Conservation (phyloP, 2,113 vertebrate species). For the Calyptomena viridis region DNA sequence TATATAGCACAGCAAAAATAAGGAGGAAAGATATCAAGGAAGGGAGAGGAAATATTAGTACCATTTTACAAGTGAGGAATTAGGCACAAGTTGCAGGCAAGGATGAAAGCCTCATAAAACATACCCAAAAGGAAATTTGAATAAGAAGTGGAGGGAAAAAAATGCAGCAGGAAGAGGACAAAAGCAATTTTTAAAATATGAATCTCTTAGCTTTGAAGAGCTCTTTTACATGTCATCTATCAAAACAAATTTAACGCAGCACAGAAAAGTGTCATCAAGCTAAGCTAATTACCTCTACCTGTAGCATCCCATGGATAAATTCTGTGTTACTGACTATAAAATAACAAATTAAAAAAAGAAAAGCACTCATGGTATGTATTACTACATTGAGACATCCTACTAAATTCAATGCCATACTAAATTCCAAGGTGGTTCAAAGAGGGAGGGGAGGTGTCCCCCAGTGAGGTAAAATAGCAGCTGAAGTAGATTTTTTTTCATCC, state of each 20-base stretch:
- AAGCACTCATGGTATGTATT: neutral
- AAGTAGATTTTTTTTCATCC: neutral
- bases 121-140: neutral
- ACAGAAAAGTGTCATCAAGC: neutral
- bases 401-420: neutral
- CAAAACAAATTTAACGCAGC: neutral
- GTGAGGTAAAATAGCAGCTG: neutral
- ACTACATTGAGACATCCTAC: neutral
- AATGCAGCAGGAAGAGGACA: neutral
- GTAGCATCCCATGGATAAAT: neutral
- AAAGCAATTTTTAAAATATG: neutral
- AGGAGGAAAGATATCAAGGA: neutral
- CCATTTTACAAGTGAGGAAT: neutral
- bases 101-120: neutral
- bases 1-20: neutral
- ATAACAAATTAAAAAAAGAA: neutral
- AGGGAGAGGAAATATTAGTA: neutral
- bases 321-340: neutral
- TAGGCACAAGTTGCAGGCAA: neutral
- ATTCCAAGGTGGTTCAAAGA: neutral
- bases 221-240: neutral
- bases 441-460: rapidly evolving
- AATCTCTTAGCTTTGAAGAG: neutral
- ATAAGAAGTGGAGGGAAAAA: neutral
- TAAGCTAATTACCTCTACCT: neutral